Conservation (phyloP, 2,888 invertebrate species). For the Brachyopa scutellaris region DNA sequence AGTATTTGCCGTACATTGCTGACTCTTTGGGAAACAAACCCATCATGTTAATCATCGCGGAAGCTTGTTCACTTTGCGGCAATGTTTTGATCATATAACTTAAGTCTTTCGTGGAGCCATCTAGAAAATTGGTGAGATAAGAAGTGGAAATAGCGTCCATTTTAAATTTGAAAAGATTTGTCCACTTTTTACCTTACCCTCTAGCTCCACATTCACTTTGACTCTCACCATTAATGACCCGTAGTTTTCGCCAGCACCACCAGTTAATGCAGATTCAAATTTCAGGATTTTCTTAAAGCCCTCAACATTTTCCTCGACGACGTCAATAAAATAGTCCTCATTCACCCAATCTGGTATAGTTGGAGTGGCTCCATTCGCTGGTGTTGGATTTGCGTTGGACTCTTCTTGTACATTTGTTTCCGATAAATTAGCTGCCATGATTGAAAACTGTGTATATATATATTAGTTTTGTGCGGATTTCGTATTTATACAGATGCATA, state of each 20-base stretch:
- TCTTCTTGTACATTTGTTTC: no score
- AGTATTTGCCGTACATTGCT: conserved; percentile 77
- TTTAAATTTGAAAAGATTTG: no score
- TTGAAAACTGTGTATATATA: no score
- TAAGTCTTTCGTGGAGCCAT: conserved; percentile 67
- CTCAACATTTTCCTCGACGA: conserved; percentile 74
- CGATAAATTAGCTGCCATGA: no score
- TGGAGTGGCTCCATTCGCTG: no score
- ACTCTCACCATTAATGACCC: conserved; percentile 76
- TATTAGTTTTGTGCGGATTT: no score
- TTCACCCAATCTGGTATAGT: conserved; percentile 58
- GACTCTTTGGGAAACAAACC: conserved; percentile 79
- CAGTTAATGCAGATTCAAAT: conserved; percentile 73
- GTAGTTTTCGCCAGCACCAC: conserved; percentile 78
- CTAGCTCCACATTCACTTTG: conserved; percentile 73
- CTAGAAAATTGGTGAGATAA: no score
- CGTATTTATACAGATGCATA: no score
- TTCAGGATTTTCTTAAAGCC: conserved; percentile 73
- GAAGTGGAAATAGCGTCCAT: no score
- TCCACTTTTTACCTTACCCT: conserved; percentile 75
- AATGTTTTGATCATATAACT: conserved; percentile 78
- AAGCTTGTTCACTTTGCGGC: conserved; percentile 72
- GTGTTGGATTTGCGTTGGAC: no score
- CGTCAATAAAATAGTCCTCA: conserved; percentile 73
- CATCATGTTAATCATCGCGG: conserved; percentile 68